Evolutionary conservation across 2,888 invertebrate genomes (phyloP), one percentile per base, ranked within the genome.

Genomic region (Eutolmus rufibarbis): DNA sequence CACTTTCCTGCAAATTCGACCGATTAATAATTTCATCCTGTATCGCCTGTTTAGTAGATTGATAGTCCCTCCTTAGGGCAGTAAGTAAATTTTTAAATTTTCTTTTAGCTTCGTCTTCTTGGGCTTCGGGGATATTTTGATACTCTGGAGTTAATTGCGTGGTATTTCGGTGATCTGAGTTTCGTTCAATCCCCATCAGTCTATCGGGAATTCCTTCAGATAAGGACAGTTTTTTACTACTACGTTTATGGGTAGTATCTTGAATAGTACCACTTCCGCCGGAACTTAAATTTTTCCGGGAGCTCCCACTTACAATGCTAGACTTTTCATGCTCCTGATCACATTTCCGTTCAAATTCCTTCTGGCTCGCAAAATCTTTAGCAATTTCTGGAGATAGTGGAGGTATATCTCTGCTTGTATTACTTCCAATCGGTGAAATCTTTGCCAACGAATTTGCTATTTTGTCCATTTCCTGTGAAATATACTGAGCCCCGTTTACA

Each of bases 41-140:
- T 57, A 57, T 40, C 14, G 23, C 43, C 43, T 84, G 51, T 19
- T 86, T 87, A 1, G 86, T 86, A 0, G 87, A n/a, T 9, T 84
- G 88, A 43, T 90, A 91, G 51, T 91, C 91, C 57, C 91, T 91
- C 5, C 91, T 89, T 0, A 92, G 88, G 0, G 91, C 92, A 8
- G 90, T 91, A 5, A 91, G 91, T 19, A 92, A 90, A 43, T 90
- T 90, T 86, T 91, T 89, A 40, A 87, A 89, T 57, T 89, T 89
- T 28, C 51, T 43, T 9, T 89, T 86, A 28, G 87, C 43, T 74
- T 85, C 74, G n/a, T 57, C 74, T 23, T 87, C 85, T 23, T 87
- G 85, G 5, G 86, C 79, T 12, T 87, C 84, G 8, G 77, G 43
- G 4, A 87, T 9, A 56, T 88, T 88, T 46, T 86, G 76, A n/a